Base-by-base conservation (phyloP, 2,113 vertebrate species). In the Paedocypris sp. region DNA sequence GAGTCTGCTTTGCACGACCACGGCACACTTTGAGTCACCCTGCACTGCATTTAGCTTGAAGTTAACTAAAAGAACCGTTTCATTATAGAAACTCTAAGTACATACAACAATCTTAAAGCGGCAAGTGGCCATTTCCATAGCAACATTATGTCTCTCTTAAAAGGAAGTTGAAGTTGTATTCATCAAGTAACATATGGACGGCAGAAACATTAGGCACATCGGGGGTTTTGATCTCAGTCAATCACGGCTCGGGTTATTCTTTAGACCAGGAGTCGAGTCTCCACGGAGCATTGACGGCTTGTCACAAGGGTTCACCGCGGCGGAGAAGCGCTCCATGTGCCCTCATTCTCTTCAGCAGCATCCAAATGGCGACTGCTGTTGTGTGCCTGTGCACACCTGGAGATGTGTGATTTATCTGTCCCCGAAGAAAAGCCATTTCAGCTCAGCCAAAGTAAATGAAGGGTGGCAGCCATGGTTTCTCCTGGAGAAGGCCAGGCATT, bases 371-470 rank as follows among this genome's bases (percentile, higher is more conserved):
- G 32, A 45, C 5, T 64, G 54, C 57, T 48, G 38, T 33, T 49
- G 51, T 41, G 42, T 60, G 33, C 42, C 48, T 41, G 7, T 47
- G 66, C 58, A 66, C 25, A 66, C 59, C 70, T 66, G 56, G 46
- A 69, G 62, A 70, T 60, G 66, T 70, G 67, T 50, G 72, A 66
- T 69, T 70, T 67, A 70, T 74, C 63, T 68, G 25, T 67, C 49
- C 65, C 65, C 52, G 49, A 71, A 64, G 54, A 73, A 68, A 71
- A 73, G 60, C 47, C 72, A 73, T 74, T 67, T 66, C 64, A 64
- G 45, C 39, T 47, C 68, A 71, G 70, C 64, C 70, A 64, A 63
- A 67, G 58, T 65, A 74, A 75, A 74, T 71, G 70, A 73, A 69
- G 62, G 57, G 56, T 71, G 46, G 68, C 63, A 58, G 61, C 64